Evolutionary conservation across 2,888 invertebrate genomes (phyloP), one percentile per base, ranked within the genome.

Genomic region (Melieria picta): DNA sequence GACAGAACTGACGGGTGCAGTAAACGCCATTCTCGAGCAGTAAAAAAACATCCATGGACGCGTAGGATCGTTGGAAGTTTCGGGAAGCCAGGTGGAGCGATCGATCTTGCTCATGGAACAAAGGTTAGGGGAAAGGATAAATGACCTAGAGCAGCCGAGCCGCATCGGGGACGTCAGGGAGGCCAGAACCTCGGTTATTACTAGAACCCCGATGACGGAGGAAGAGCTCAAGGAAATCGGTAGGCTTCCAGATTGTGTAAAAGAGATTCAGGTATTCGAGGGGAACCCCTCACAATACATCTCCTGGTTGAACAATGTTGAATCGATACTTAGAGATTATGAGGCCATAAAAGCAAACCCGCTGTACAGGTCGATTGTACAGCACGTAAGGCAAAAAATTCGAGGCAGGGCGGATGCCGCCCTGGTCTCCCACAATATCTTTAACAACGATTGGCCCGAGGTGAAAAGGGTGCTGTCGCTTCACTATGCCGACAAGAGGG

Each of bases 301-400:
- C 2, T 62, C 62, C 16, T 72, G 72, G 68, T 11, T 72, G 11
- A 64, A 69, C 30, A 47, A 13, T 9, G 69, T 69, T n/a, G 56
- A 56, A 45, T 7, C 66, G 48, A 16, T 75, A 30, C 30, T 74
- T 48, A 45, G 62, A 16, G 63, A 75, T 60, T 57, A 64, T 67
- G 60, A 67, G 6, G 65, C 72, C 0, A 63, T 76, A 9, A 70
- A 61, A 42, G 30, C 42, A 45, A 73, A 71, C 46, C 71, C 73
- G 4, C 48, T 75, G 3, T 74, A 76, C 45, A 61, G 71, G 3
- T 65, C 75, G 0, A 76, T 76, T 7, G 42, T 75, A 3, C 72
- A 74, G 60, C 70, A 73, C 48, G 66, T 77, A 9, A 61, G 74
- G 2, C 75, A 75, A 45, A 74, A 75, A 47, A 62, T 75, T 1